Percentiles rank a stretch among this genome's conserved stretches.
These are phyloP conservation scores for Cerceris ruficornis DNA, from an alignment of 2,888 invertebrate genomes.

Conservation along the genomic window DNA sequence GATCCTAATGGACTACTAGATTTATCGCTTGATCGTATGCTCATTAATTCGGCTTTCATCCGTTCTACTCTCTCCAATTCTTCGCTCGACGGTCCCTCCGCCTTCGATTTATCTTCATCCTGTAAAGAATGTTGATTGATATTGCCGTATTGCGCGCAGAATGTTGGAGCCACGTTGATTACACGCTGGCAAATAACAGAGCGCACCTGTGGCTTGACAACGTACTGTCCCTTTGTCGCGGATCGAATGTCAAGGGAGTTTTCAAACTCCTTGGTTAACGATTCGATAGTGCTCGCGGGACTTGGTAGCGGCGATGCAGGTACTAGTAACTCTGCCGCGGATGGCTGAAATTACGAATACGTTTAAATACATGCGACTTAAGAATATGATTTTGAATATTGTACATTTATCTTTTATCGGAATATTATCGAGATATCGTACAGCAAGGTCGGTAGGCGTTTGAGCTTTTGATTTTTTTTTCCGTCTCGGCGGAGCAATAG, in stretches of 20 bases:
- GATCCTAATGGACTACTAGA: constrained; percentile 77
- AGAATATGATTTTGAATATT: not conserved
- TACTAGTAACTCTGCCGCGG: constrained; percentile 76
- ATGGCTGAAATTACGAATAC: constrained; percentile 78
- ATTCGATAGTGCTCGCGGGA: constrained; percentile 91
- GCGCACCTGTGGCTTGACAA: constrained; percentile 84
- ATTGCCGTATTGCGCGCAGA: not conserved
- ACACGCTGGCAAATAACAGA: not conserved
- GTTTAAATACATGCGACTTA: not conserved
- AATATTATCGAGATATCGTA: constrained; percentile 66
- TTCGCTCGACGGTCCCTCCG: constrained; percentile 85
- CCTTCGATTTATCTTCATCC: constrained; percentile 88
- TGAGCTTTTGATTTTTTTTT: constrained; percentile 86
- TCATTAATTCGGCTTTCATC: constrained; percentile 83
- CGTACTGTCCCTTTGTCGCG: constrained; percentile 85
- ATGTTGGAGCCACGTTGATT: not conserved
- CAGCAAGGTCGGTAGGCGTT: constrained; percentile 78
- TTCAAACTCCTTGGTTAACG: constrained; percentile 91
- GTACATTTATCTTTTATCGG: not conserved
- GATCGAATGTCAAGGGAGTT: constrained; percentile 88
- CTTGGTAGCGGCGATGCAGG: constrained; percentile 86
- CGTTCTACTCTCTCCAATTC: constrained; percentile 85
- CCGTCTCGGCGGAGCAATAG: constrained; percentile 90
- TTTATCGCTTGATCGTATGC: constrained; percentile 78
- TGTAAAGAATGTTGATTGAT: constrained; percentile 56